Conservation (phyloP, 2,113 vertebrate genomes). For the Manacus vitellinus region DNA sequence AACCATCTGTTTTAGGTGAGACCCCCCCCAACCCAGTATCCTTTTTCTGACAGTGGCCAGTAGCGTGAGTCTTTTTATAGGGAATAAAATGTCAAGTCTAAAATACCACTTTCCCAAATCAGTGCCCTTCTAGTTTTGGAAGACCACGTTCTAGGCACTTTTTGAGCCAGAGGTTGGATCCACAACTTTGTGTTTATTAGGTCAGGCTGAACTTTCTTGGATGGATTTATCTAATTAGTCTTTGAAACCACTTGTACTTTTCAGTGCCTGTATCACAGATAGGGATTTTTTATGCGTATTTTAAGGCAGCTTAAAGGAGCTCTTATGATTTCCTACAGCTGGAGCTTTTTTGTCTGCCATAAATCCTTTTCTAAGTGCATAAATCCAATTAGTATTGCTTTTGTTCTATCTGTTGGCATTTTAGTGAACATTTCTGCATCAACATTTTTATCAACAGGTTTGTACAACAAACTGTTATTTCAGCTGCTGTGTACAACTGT, state of each 20-base stretch:
- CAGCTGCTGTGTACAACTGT: background rate
- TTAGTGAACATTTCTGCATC: background rate
- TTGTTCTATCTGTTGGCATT: background rate
- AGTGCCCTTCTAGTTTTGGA: background rate
- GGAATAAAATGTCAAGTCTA: background rate
- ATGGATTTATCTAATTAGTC: conserved; percentile 37
- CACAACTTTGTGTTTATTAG: background rate
- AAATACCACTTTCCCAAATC: background rate
- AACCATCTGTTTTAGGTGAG: background rate
- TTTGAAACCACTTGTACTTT: conserved; percentile 7
- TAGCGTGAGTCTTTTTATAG: background rate
- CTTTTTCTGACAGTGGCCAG: background rate
- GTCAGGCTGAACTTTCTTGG: conserved; percentile 15
- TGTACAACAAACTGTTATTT: background rate
- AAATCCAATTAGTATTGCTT: conserved; percentile 29
- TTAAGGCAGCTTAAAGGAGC: background rate
- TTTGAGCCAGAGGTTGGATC: background rate
- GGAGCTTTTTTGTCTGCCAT: background rate
- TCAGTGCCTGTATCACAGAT: background rate
- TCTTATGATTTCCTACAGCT: background rate
- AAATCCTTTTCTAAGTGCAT: conserved; percentile 1
- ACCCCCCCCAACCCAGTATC: background rate
- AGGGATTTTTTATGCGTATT: background rate
- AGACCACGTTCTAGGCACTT: background rate
- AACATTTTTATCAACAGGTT: conserved; percentile 26